These are phyloP conservation scores for Oxyura jamaicensis DNA, from an alignment of 2,113 vertebrate genomes.

Conservation along the genomic window DNA sequence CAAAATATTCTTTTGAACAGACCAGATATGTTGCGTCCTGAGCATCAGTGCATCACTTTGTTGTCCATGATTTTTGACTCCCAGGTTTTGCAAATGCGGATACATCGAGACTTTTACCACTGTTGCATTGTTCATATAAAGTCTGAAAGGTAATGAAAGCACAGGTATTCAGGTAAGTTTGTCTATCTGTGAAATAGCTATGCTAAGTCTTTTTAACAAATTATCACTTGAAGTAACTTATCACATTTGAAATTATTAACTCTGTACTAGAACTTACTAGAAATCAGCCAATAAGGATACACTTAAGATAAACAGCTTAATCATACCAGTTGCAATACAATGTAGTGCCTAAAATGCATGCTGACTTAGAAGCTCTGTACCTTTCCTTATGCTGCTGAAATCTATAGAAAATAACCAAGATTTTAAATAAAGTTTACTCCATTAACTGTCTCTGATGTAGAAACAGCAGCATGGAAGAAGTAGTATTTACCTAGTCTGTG, in stretches of 20 bases:
- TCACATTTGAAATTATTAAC: neutral
- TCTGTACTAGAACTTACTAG: neutral
- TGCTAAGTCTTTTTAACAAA: neutral
- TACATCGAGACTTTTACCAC: slow-evolving; percentile 75
- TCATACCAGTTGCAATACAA: neutral
- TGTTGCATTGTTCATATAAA: slow-evolving; percentile 82
- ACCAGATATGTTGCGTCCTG: neutral
- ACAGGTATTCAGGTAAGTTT: neutral
- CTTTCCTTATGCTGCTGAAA: neutral
- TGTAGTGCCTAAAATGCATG: rapidly evolving
- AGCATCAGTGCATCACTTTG: slow-evolving; percentile 63
- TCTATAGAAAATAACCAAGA: neutral
- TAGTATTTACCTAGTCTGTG: neutral
- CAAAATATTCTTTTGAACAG: neutral
- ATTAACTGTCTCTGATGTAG: neutral
- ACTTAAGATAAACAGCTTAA: neutral
- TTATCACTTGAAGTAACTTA: neutral
- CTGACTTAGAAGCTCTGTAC: neutral
- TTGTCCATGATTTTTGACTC: slow-evolving; percentile 63
- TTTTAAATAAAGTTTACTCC: neutral
- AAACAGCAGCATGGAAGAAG: neutral
- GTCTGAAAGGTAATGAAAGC: slow-evolving; percentile 75
- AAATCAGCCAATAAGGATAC: neutral
- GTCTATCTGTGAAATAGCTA: too few relatives aligned
- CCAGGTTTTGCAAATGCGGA: slow-evolving; percentile 71